Evolutionary conservation across 92 coral and sea anemone genomes (phyloP), one percentile per base, ranked within the genome.

Genomic region (Porites divaricata): DNA sequence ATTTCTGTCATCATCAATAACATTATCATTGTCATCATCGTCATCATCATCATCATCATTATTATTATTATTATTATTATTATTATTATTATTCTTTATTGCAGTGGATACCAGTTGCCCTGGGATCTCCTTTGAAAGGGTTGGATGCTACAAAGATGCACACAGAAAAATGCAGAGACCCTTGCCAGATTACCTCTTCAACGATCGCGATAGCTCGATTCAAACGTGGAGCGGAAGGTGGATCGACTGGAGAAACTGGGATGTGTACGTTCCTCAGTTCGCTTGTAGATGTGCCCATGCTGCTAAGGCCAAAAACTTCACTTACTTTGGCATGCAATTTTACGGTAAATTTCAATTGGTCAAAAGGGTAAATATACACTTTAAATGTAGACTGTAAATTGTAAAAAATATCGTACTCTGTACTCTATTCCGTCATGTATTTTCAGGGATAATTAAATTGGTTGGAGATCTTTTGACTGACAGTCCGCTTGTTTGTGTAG

Each of bases 211-310:
- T 86, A 41, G 71, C 16, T 57, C 91, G 14, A 85, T 83, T 24
- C n/a, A 82, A 1, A 81, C 53, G 11, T 92, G 80, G 74, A 92
- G 91, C n/a, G 95, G 95, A 23, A 52, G 50, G 22, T 63, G 75
- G 17, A 81, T 87, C 22, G 93, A 92, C 61, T 89, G 95, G 93
- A 63, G 53, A 26, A 84, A 89, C 56, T 92, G 95, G 95, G 95
- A 92, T 69, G 19, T 69, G 0, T 89, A 92, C 62, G 78, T 92
- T 2, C 95, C 91, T 1, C 65, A 74, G 15, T 78, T 91, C 45
- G 83, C 89, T 67, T 91, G 94, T 66, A 86, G 91, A 72, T 91
- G 94, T 63, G 94, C 94, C 23, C 21, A n/a, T 53, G 67, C 79
- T 20, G 91, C 94, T 22, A 83, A 76, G 66, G 89, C 59, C 62